Base-by-base conservation (phyloP, 2,797 vertebrate genomes). In the Diglossa cyanea region DNA sequence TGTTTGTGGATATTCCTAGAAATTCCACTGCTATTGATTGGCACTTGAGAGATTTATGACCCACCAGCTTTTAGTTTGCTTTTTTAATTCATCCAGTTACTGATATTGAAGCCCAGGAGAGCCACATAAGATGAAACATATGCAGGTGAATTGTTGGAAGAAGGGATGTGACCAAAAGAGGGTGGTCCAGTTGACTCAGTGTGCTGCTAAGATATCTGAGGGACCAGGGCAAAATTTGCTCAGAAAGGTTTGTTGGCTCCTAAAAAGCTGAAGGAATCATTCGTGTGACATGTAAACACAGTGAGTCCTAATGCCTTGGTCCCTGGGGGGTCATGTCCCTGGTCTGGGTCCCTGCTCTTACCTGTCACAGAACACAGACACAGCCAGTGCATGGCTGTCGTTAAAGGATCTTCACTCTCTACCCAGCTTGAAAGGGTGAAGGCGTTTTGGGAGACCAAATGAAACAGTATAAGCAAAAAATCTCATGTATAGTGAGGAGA, bases 251-350 rank as follows among this genome's bases (percentile, higher is more conserved):
- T 62, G 7, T 42, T 79, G 53, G 9, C 53, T 84, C 37, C 14
- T 9, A 42, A 30, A 39, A 62, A 58, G 28, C 28, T 13, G 18
- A 55, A 54, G 30, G 24, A 51, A 39, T 65, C 17, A 21, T 31
- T 74, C 0, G 0, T 7, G 1, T 45, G 30, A 54, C 23, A 9
- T 61, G 31, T 24, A 84, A 54, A 44, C 19, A 35, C 15, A 20
- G 37, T 11, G 19, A 74, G 21, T 62, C 78, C 33, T 44, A 8
- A 30, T 20, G 37, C 9, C 39, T 76, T 70, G 40, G 5, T 55
- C 3, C 1, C 17, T 6, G 4, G 5, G 2, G 13, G 5, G 15
- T 24, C 51, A 8, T 1, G 1, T 80, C 53, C 51, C 28, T 70
- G 20, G 6, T 31, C 50, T 44, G 50, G 8, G 37, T 57, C 10